Evolutionary conservation across 1,140 invertebrate species (phyloP), one percentile per base, ranked within the genome.

Genomic region (Magallana angulata): DNA sequence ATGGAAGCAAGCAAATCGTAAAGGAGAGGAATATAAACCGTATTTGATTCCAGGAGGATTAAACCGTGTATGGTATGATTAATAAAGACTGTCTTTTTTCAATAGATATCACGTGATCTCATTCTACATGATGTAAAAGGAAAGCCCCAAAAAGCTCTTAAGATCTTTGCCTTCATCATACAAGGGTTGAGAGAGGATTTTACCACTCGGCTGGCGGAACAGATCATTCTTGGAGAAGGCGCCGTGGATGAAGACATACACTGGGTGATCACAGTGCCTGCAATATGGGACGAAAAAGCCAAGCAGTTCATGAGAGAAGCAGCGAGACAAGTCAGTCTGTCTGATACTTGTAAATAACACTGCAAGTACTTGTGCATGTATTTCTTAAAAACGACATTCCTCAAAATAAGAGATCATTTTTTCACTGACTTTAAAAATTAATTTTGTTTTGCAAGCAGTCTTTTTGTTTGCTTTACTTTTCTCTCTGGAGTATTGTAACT

Each of bases 241-340:
- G 24, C 11, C 16, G n/a, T 30, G 1, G 16, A 18, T 11, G 76
- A 81, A 7, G 80, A 87, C 16, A 57, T 87, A 3, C 57, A 87
- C 24, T 87, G 86, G 86, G 86, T 87, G 2, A 14, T 87, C 6
- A 87, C 86, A 18, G 86, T 87, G 8, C 86, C 86, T n/a, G 86
- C 86, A 24, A 87, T 87, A 11, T 87, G 86, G 86, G 71, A 87
- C 24, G 48, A 68, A 1, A 84, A 83, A 58, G 86, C 86, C 62
- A 87, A 87, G 24, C 86, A 87, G 57, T 87, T 87, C 24, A 87
- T 87, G 85, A 87, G 80, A 59, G 80, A 58, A n/a, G 85, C 85
- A 16, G 76, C 85, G 18, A 14, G 60, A 18, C 16, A 62, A 80
- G 85, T 87, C 8, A 48, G 68, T 76, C 68, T 30, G 36, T 48